A percentile compares a stretch with the other conserved stretches of the same genome.
Evolutionary conservation across 2,888 invertebrate species (phyloP).

Genomic region (Dicycla oo): DNA sequence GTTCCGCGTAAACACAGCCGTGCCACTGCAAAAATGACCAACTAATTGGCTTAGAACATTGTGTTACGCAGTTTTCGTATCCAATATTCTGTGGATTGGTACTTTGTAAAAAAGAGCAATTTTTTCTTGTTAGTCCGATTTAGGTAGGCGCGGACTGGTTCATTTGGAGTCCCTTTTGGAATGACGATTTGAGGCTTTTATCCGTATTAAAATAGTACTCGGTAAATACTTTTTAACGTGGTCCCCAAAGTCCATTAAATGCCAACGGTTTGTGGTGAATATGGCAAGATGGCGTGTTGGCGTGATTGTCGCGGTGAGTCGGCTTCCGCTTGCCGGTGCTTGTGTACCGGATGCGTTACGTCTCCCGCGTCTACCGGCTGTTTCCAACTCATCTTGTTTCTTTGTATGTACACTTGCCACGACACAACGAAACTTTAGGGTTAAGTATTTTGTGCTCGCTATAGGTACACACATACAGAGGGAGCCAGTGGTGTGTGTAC

Average conservation of each 20-base stretch:
- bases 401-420: constrained; percentile 73
- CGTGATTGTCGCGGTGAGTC: constrained; percentile 76
- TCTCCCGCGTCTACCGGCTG: constrained; percentile 72
- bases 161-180: constrained; percentile 33
- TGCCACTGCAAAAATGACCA: constrained; percentile 88
- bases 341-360: constrained; percentile 78
- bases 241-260: constrained; percentile 70
- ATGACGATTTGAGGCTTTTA: constrained; percentile 49
- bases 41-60: constrained; percentile 89
- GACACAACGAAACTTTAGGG: constrained; percentile 66
- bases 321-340: constrained; percentile 77
- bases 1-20: constrained; percentile 80
- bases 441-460: constrained; percentile 67
- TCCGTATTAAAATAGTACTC: constrained; percentile 60
- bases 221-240: constrained; percentile 62
- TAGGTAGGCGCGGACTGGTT: constrained; percentile 54
- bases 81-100: constrained; percentile 85
- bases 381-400: constrained; percentile 76
- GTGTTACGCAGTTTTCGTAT: constrained; percentile 86
- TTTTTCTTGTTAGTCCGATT: constrained; percentile 67
- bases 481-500: constrained; percentile 32
- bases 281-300: constrained; percentile 75
- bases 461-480: constrained; percentile 45
- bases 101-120: constrained; percentile 74
- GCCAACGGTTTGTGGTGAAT: constrained; percentile 68